These are phyloP conservation scores for Pocillopora grandis DNA, from an alignment of 92 coral and sea anemone genomes.

Conservation along the genomic window DNA sequence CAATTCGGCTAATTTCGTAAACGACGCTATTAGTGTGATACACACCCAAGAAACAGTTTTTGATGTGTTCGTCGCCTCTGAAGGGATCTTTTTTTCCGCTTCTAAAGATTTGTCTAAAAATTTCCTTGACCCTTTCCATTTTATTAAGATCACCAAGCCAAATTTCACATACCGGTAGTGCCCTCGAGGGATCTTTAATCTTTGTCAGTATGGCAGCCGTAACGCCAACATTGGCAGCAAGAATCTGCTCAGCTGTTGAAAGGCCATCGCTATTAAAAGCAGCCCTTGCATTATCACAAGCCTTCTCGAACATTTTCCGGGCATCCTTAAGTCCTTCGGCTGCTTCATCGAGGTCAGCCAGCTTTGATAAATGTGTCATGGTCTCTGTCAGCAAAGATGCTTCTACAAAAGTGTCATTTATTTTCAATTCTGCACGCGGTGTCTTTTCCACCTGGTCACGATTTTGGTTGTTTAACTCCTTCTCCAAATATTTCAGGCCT, in stretches of 20 bases:
- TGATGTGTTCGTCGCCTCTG: not conserved
- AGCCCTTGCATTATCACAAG: not conserved
- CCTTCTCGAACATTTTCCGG: not conserved
- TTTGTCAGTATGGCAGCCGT: not conserved
- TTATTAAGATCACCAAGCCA: not conserved
- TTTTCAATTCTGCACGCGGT: not conserved
- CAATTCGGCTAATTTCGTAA: conserved; percentile 1
- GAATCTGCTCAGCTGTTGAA: not conserved
- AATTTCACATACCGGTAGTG: not conserved
- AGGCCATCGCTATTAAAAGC: not conserved
- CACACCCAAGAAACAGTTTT: not conserved
- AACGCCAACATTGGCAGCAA: not conserved
- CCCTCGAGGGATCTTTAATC: not conserved
- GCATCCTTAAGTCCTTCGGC: not conserved
- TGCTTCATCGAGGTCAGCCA: not conserved
- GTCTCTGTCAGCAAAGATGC: not conserved
- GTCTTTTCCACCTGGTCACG: not conserved
- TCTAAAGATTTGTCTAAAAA: not conserved
- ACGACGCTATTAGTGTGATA: conserved; percentile 31
- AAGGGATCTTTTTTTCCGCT: not conserved
- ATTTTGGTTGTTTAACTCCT: not conserved
- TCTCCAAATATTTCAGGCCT: not conserved
- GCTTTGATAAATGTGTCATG: not conserved
- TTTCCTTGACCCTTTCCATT: not conserved
- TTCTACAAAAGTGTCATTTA: not conserved